phyloP scores from a whole-genome alignment of 1,140 invertebrate genomes.

The Sycophaga agraensis region DNA sequence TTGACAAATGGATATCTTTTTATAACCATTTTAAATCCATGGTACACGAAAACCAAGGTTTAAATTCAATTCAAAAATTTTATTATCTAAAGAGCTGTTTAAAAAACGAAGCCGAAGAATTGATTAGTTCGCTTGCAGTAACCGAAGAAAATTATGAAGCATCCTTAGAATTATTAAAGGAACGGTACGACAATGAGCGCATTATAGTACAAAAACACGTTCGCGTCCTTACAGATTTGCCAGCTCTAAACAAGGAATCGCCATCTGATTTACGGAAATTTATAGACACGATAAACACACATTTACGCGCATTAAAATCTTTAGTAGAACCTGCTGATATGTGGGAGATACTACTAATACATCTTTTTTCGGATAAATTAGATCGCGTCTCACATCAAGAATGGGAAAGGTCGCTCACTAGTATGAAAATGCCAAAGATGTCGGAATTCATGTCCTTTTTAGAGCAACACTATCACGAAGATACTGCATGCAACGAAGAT shows the following conservation, averaged over 20 bases:
- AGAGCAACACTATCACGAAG: conserved; percentile 33
- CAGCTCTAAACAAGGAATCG: conserved; percentile 34
- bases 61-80: background rate
- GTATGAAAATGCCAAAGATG: conserved; percentile 33
- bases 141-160: background rate
- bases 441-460: conserved; percentile 36
- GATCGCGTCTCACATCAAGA: conserved; percentile 38
- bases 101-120: background rate
- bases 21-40: background rate
- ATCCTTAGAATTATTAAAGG: background rate
- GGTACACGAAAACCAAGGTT: background rate
- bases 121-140: background rate
- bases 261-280: conserved; percentile 36
- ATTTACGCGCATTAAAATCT: conserved; percentile 39
- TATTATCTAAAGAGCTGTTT: background rate
- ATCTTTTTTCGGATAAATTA: conserved; percentile 38
- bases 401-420: conserved; percentile 37
- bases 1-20: background rate
- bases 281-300: conserved; percentile 41
- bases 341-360: conserved; percentile 43
- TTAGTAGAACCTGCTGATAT: conserved; percentile 19
- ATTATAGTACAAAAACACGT: conserved; percentile 45
- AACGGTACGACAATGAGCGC: conserved; percentile 44
- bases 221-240: conserved; percentile 35
- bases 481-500: conserved; percentile 32